Evolutionary conservation across 2,888 invertebrate species (phyloP), one percentile per base, ranked within the genome.

Genomic region (Actias luna): DNA sequence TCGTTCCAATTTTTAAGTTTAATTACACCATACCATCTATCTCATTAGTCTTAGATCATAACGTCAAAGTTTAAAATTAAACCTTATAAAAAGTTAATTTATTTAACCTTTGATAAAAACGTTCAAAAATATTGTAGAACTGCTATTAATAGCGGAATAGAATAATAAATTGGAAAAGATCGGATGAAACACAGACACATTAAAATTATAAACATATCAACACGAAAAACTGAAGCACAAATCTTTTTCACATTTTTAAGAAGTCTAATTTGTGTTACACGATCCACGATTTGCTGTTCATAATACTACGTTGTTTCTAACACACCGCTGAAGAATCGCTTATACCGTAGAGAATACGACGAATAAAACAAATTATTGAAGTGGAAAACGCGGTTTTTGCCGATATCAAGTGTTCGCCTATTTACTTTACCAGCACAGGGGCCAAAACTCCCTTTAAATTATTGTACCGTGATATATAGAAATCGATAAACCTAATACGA

Each of bases 221-320:
- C 14, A n/a, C 42, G 33, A 33, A 33, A 46, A 10, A 18, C 16
- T 42, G 18, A 42, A 18, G 18, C 16, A 22, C 22, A 22, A 22
- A 46, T 22, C 22, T 22, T 46, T 12, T 22, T 46, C 18, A 46
- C 46, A 22, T 46, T 46, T n/a, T 2, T 3, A 25, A 46, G 22
- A 46, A 46, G 8, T 22, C 22, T 46, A 8, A 46, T 46, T 25
- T 46, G 46, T 46, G 22, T 46, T 46, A 25, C 78, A 77, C 75
- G 74, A 68, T 69, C 68, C 71, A 67, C 69, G 66, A 74, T 77
- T 71, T 71, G 67, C 69, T 73, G 74, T 75, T 73, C 71, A 74
- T 74, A 74, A 74, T 69, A 67, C 67, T 64, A 67, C 72, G 67
- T 68, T 69, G 70, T 76, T 75, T 67, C 68, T 64, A 66, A 73